These are phyloP conservation scores for Propsilocerus akamusi DNA, from an alignment of 1,140 invertebrate species.

Conservation along the genomic window DNA sequence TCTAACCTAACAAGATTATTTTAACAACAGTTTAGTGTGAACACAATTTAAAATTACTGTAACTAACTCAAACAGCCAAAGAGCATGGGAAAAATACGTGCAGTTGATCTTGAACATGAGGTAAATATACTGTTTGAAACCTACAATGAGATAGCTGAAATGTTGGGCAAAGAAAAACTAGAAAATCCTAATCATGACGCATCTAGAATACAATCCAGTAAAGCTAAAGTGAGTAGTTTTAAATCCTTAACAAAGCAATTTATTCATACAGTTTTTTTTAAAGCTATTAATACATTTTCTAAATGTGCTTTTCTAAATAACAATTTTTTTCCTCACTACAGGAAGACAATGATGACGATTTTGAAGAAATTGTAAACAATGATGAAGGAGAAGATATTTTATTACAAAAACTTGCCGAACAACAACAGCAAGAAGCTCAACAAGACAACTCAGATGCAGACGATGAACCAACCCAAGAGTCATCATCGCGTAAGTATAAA, in stretches of 20 bases:
- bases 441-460: slow-evolving; percentile 13
- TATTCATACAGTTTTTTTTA: no score
- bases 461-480: slow-evolving; percentile 21
- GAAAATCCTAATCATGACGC: no score
- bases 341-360: slow-evolving; percentile 11
- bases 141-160: not conserved
- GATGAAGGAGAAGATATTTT: slow-evolving; percentile 18
- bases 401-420: slow-evolving; percentile 13
- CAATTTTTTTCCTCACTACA: not conserved
- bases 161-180: not conserved
- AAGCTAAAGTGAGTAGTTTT: no score
- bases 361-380: slow-evolving; percentile 22
- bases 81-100: not conserved
- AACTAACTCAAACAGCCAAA: not conserved
- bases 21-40: no score
- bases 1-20: no score
- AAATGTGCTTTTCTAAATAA: no score
- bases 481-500: slow-evolving; percentile 20
- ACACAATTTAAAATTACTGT: not conserved
- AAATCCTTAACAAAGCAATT: no score
- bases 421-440: slow-evolving; percentile 10
- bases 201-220: no score
- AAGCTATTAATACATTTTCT: no score
- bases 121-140: not conserved
- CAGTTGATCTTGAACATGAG: slow-evolving; percentile 6